These are phyloP conservation scores for Eupeodes latifasciatus DNA, from an alignment of 2,888 invertebrate genomes.

Conservation along the genomic window DNA sequence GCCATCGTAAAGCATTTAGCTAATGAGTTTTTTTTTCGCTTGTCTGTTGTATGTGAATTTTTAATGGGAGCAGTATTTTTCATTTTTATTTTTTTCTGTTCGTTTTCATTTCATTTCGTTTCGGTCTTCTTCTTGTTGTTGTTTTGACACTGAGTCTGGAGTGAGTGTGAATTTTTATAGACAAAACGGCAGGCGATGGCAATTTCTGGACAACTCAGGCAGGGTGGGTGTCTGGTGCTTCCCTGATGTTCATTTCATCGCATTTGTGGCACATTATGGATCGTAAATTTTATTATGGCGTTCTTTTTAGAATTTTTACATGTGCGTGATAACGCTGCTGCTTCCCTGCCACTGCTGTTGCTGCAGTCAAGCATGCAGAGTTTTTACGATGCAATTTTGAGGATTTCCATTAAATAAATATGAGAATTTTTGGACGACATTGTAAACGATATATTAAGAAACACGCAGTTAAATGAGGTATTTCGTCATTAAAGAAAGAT, in stretches of 20 bases:
- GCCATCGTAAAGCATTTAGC: slow-evolving; percentile 78
- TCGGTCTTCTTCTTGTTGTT: not conserved
- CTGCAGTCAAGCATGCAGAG: slow-evolving; percentile 58
- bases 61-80: slow-evolving; percentile 16
- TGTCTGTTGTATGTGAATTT: not conserved
- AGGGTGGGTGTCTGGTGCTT: slow-evolving; percentile 11
- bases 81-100: slow-evolving; percentile 4
- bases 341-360: not conserved
- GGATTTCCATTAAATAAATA: slow-evolving; percentile 57
- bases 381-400: slow-evolving; percentile 72
- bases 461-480: slow-evolving; percentile 65
- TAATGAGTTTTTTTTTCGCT: slow-evolving; percentile 77
- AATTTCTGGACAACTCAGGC: slow-evolving; percentile 14
- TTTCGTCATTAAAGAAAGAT: slow-evolving; percentile 68
- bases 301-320: slow-evolving; percentile 46
- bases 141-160: not conserved
- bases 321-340: slow-evolving; percentile 28
- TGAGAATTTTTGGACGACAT: slow-evolving; percentile 44
- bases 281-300: slow-evolving; percentile 68
- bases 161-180: slow-evolving; percentile 53
- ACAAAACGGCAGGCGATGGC: slow-evolving; percentile 22
- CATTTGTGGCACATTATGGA: slow-evolving; percentile 54
- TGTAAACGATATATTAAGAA: slow-evolving; percentile 50
- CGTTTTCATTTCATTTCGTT: no score
- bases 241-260: not conserved